These are phyloP conservation scores for Xestia xanthographa DNA, from an alignment of 2,888 invertebrate species.

Conservation along the genomic window DNA sequence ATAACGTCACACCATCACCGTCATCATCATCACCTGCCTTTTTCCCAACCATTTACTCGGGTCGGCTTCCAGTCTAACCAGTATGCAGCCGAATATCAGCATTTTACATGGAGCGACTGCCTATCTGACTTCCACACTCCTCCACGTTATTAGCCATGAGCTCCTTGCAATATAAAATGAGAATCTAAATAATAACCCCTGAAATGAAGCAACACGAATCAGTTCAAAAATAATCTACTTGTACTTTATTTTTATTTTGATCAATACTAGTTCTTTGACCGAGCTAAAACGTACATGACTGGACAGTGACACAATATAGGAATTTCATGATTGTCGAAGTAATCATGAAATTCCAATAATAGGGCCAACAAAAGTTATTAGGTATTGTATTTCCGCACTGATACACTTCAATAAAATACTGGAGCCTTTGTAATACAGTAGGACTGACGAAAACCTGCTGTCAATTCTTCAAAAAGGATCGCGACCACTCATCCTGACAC, in stretches of 20 bases:
- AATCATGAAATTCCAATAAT: constrained; percentile 8
- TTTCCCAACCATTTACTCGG: too few relatives aligned
- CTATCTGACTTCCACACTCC: too few relatives aligned
- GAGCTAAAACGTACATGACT: background rate
- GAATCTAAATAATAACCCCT: too few relatives aligned
- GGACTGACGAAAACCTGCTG: background rate
- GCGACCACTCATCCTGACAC: background rate
- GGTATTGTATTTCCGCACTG: constrained; percentile 41
- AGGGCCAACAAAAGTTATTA: constrained; percentile 12
- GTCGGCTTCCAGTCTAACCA: too few relatives aligned
- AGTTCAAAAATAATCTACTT: background rate
- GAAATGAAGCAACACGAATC: too few relatives aligned
- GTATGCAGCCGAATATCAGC: too few relatives aligned
- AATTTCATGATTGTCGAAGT: constrained; percentile 4
- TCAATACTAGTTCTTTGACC: background rate
- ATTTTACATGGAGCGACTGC: too few relatives aligned
- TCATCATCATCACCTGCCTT: too few relatives aligned
- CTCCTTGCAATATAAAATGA: too few relatives aligned
- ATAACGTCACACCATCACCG: background rate
- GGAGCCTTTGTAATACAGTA: constrained; percentile 5
- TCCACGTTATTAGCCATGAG: too few relatives aligned
- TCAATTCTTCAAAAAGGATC: background rate
- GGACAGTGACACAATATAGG: background rate
- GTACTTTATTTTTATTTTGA: background rate
- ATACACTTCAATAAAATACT: constrained; percentile 28